Percentiles rank a stretch among this genome's conserved stretches.
These are phyloP conservation scores for Lobophora halterata DNA, from an alignment of 2,888 invertebrate species.

Conservation along the genomic window DNA sequence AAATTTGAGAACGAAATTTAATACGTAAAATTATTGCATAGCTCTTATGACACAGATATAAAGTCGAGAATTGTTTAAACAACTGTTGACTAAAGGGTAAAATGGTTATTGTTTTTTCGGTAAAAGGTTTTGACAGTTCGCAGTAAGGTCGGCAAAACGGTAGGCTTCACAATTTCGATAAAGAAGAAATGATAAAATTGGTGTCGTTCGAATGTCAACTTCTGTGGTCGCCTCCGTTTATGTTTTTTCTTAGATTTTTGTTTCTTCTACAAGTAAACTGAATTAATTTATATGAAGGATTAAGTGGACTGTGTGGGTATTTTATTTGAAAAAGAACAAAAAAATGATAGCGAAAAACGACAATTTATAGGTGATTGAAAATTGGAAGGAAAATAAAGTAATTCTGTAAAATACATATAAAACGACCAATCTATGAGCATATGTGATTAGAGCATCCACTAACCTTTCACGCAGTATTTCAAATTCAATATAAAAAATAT, in stretches of 20 bases:
- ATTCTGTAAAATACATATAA: too few relatives aligned
- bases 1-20: slow-evolving; percentile 37
- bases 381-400: too few relatives aligned
- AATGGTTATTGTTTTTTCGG: slow-evolving; percentile 40
- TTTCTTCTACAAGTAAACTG: slow-evolving; percentile 13
- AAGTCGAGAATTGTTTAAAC: slow-evolving; percentile 28
- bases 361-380: too few relatives aligned
- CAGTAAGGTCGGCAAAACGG: slow-evolving; percentile 73
- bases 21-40: not conserved
- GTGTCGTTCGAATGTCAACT: slow-evolving; percentile 77
- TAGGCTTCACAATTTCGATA: slow-evolving; percentile 76
- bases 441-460: too few relatives aligned
- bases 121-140: slow-evolving; percentile 77
- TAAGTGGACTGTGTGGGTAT: too few relatives aligned
- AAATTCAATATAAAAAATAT: too few relatives aligned
- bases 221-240: slow-evolving; percentile 65
- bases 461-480: too few relatives aligned
- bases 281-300: too few relatives aligned
- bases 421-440: too few relatives aligned
- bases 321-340: too few relatives aligned
- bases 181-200: slow-evolving; percentile 56
- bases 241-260: slow-evolving; percentile 40
- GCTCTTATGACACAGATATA: slow-evolving; percentile 22
- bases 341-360: too few relatives aligned
- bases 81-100: slow-evolving; percentile 12